Evolutionary conservation across 1,140 invertebrate species (phyloP).

Genomic region (Wiebesia pumilae): DNA sequence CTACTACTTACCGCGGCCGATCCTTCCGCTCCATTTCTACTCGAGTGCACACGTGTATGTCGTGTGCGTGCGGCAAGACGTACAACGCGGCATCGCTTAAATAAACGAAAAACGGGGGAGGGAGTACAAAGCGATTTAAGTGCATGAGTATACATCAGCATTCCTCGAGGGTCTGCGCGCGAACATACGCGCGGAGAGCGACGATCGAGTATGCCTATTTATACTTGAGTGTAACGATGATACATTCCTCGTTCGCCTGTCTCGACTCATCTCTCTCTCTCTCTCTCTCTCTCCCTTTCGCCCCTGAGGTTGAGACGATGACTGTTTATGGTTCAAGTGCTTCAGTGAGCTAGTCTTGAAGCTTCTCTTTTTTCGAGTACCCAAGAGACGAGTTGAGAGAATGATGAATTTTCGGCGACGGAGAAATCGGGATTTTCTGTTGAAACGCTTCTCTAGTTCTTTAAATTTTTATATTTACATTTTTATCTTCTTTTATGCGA

Average conservation of each 20-base stretch:
- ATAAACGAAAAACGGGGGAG: not conserved
- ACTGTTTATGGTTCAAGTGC: not conserved
- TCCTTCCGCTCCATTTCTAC: conserved; percentile 19
- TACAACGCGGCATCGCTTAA: not conserved
- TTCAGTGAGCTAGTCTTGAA: not conserved
- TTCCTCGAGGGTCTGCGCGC: not conserved
- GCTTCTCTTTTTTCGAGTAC: conserved; percentile 14
- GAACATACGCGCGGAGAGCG: not conserved
- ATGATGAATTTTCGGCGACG: conserved; percentile 14
- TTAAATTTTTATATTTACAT: too few species aligned
- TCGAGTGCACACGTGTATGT: not conserved
- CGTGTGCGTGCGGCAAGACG: not conserved
- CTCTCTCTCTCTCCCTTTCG: not conserved
- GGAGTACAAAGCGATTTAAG: conserved; percentile 2
- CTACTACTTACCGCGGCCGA: conserved; percentile 25
- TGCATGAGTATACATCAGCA: not conserved
- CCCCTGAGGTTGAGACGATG: not conserved
- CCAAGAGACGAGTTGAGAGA: conserved; percentile 1
- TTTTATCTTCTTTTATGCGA: not conserved
- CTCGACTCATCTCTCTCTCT: not conserved
- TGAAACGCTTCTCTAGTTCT: not conserved
- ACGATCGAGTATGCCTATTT: conserved; percentile 34
- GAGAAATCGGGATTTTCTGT: not conserved
- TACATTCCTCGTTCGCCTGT: not conserved
- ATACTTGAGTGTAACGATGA: conserved; percentile 25